Evolutionary conservation across 2,797 vertebrate species (phyloP).

Genomic region (Melanotaenia maccullochi): DNA sequence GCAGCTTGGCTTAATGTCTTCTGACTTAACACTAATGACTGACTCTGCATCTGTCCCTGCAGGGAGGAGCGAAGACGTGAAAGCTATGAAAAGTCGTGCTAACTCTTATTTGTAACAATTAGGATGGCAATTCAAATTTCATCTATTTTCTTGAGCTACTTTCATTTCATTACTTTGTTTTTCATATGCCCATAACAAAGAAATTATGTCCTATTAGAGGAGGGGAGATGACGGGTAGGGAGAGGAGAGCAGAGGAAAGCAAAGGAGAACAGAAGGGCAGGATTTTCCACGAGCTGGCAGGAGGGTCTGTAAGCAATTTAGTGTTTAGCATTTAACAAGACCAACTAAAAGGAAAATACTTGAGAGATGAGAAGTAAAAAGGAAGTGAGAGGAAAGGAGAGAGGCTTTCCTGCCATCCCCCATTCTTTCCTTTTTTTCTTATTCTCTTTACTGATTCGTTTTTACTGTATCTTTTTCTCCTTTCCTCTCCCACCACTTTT

Average conservation of each 20-base stretch:
- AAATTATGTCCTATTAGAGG: constrained; percentile 42
- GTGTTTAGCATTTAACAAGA: constrained; percentile 15
- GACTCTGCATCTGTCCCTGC: constrained; percentile 73
- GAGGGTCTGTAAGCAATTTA: constrained; percentile 5
- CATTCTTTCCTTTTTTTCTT: not conserved
- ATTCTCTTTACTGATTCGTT: constrained; percentile 28
- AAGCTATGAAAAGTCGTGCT: constrained; percentile 56
- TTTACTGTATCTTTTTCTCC: constrained; percentile 26
- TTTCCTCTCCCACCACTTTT: constrained; percentile 37
- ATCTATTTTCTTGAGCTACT: constrained; percentile 55
- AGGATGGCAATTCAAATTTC: constrained; percentile 55
- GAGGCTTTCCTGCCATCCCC: not conserved
- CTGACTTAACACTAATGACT: constrained; percentile 79
- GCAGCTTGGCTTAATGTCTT: constrained; percentile 78
- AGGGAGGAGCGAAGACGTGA: constrained; percentile 48
- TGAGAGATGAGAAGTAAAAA: not conserved
- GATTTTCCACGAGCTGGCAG: not conserved
- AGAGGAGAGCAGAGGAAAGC: not conserved
- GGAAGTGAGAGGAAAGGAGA: not conserved
- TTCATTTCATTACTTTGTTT: constrained; percentile 38
- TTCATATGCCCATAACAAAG: constrained; percentile 34
- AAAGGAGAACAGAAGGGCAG: not conserved
- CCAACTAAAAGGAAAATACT: not conserved
- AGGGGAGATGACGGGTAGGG: not conserved
- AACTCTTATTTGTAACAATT: constrained; percentile 68